Evolutionary conservation across 2,797 vertebrate species (phyloP), one percentile per base, ranked within the genome.

Genomic region (Glossophaga mutica): DNA sequence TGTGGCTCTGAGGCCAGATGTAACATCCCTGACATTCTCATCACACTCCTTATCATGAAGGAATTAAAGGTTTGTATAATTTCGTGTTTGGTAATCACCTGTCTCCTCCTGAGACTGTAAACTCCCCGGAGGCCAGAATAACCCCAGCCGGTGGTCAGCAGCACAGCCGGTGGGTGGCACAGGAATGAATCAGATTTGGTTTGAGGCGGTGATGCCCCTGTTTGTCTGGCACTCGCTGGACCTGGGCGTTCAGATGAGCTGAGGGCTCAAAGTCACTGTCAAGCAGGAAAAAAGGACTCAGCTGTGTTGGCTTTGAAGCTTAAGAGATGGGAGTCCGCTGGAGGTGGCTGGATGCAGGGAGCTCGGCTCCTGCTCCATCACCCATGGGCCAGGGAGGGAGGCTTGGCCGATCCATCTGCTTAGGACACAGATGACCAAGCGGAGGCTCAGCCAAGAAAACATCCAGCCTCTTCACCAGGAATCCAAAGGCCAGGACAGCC

Each of bases 141-240:
- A 15, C 50, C 26, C 34, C 68, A 34, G 65, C n/a, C 1, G n/a
- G 65, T 19, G 65, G 65, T 24, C 57, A 24, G 22, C 2, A 21
- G 62, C 5, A 3, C 1, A 6, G 9, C 32, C 9, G 65, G 62
- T 2, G 6, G 19, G 18, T 3, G 42, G 37, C 0, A 11, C 3
- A 6, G 22, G 18, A 34, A 24, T 1, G 16, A 50, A 19, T 5
- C 42, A 0, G 37, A 4, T 1, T 7, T 52, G 42, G 21, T 5
- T 12, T 11, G 16, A 7, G 22, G 39, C 24, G 7, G 4, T 0
- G 39, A 2, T 0, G 14, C 24, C 2, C 3, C 24, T 1, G 1
- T 10, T 7, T 8, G 14, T 55, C 76, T 19, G 67, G 9, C 39
- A 11, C 46, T 48, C 15, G 0, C 11, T 14, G 4, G 14, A 57